Evolutionary conservation across 1,140 invertebrate genomes (phyloP).

Genomic region (Brachystomella parvula): DNA sequence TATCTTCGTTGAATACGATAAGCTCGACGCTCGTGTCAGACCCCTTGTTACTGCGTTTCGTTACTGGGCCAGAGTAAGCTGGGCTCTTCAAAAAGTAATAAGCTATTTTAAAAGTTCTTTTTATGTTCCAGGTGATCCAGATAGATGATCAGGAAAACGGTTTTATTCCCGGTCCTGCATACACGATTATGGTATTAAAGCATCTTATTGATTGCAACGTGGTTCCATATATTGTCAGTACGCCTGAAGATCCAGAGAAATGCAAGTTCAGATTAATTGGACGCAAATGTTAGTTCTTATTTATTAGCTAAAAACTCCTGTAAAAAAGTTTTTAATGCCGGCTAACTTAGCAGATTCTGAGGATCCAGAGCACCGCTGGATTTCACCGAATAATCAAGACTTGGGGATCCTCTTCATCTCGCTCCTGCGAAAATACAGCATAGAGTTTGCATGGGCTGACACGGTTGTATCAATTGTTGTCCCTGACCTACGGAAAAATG

Average conservation of each 20-base stretch:
- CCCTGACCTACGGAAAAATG: conserved; percentile 5
- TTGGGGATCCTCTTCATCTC: conserved; percentile 46
- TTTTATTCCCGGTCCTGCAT: neutral
- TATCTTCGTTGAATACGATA: conserved; percentile 29
- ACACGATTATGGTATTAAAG: neutral
- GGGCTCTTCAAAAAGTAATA: conserved; percentile 8
- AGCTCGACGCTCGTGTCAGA: conserved; percentile 25
- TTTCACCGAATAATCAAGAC: conserved; percentile 11
- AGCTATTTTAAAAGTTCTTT: conserved; percentile 7
- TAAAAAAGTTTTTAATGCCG: neutral
- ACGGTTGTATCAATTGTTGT: neutral
- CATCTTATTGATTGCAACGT: conserved; percentile 20
- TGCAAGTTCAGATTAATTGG: no score
- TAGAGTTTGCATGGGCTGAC: neutral
- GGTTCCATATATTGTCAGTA: neutral
- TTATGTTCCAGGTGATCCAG: neutral
- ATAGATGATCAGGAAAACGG: neutral
- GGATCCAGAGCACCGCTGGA: conserved; percentile 19
- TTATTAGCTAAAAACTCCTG: neutral
- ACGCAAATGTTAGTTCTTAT: neutral
- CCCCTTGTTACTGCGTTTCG: conserved; percentile 24
- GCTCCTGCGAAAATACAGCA: conserved; percentile 42
- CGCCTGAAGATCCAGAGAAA: neutral
- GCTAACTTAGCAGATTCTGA: conserved; percentile 19
- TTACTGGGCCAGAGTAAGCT: conserved; percentile 26